Conservation (phyloP, 2,888 invertebrate genomes). For the Apoderus coryli region DNA sequence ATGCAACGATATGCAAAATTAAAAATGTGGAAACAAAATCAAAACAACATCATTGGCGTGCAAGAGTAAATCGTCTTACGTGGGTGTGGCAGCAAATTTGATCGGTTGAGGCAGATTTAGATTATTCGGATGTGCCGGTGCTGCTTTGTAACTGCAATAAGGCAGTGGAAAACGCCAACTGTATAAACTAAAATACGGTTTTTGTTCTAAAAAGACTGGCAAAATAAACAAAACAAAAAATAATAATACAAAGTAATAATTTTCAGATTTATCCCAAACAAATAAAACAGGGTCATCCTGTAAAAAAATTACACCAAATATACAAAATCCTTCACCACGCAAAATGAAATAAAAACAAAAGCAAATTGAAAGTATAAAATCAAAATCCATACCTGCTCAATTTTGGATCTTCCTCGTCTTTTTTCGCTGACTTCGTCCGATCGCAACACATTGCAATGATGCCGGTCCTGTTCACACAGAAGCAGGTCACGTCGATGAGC, state of each 20-base stretch:
- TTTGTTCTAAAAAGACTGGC: no score
- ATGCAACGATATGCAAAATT: slow-evolving; percentile 8
- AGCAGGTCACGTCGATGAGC: slow-evolving; percentile 73
- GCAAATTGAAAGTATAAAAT: no score
- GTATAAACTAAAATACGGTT: slow-evolving; percentile 72
- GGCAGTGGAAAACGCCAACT: slow-evolving; percentile 94
- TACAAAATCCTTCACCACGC: background rate
- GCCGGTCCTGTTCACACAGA: slow-evolving; percentile 49
- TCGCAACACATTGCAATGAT: slow-evolving; percentile 55
- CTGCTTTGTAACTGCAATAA: slow-evolving; percentile 85
- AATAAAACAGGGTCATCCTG: no score
- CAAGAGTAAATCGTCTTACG: slow-evolving; percentile 36
- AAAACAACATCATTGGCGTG: no score
- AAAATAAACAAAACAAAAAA: no score
- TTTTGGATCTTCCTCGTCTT: slow-evolving; percentile 69
- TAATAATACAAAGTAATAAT: no score
- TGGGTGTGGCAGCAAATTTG: slow-evolving; percentile 58
- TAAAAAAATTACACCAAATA: no score
- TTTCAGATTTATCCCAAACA: no score
- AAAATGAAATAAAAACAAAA: slow-evolving; percentile 1
- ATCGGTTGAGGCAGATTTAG: slow-evolving; percentile 65
- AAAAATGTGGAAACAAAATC: no score
- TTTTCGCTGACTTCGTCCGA: slow-evolving; percentile 44
- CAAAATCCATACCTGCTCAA: slow-evolving; percentile 60
- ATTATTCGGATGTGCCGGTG: slow-evolving; percentile 58